These are phyloP conservation scores for Leptopilina clavipes DNA, from an alignment of 1,140 invertebrate genomes.

Conservation along the genomic window DNA sequence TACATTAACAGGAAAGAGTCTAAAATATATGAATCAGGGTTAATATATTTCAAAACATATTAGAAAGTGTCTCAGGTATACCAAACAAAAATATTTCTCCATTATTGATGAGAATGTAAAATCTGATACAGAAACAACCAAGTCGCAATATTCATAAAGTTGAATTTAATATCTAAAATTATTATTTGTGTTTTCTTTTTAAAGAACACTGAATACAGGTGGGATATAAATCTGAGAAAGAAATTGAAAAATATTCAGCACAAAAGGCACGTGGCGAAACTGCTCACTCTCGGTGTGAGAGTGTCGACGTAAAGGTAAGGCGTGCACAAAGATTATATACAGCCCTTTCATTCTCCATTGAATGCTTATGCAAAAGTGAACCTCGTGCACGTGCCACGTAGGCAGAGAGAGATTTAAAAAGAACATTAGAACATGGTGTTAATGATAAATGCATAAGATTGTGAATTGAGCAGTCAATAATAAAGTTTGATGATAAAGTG, in stretches of 20 bases:
- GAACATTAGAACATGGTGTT: neutral
- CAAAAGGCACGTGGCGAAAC: conserved; percentile 17
- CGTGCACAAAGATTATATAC: conserved; percentile 25
- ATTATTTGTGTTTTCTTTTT: no score
- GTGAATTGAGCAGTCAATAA: conserved; percentile 2
- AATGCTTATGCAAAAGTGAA: conserved; percentile 31
- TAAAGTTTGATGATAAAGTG: neutral
- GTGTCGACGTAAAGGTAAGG: neutral
- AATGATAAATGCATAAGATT: conserved; percentile 9
- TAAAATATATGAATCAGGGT: no score
- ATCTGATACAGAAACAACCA: no score
- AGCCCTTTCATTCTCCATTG: conserved; percentile 19
- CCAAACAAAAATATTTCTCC: no score
- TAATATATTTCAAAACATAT: no score
- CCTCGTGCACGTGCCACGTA: conserved; percentile 31
- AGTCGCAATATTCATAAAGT: no score
- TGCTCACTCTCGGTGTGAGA: conserved; percentile 14
- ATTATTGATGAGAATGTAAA: no score
- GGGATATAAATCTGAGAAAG: neutral
- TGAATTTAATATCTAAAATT: no score
- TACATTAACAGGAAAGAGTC: no score
- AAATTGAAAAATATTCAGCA: neutral
- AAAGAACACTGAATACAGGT: neutral
- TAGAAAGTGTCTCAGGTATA: no score
- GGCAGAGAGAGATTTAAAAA: conserved; percentile 20